Evolutionary conservation across 2,888 invertebrate species (phyloP), one percentile per base, ranked within the genome.

Genomic region (Limenitis camilla): DNA sequence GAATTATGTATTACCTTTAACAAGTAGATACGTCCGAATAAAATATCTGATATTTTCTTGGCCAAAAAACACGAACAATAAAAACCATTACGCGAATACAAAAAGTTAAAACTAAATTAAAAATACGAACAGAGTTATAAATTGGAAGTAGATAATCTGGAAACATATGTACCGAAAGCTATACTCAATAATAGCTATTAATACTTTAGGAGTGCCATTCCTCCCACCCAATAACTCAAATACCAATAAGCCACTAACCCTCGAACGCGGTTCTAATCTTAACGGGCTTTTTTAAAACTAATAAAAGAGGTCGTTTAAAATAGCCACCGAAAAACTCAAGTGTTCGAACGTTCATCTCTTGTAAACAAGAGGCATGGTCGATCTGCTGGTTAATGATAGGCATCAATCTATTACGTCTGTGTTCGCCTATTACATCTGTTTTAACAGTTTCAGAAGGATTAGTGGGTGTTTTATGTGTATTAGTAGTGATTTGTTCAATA

Each of bases 201-300:
- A 64, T 58, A 61, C 56, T 47, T 51, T 49, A 29, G 53, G 56
- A 76, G 71, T 71, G 71, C 74, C 72, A 76, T 78, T 76, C 76
- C 76, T 77, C 74, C 75, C 68, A 74, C 76, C 74, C 74, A 78
- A 83, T 82, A 83, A 77, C 78, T 81, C 76, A 80, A 74, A 74
- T 69, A 71, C 76, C 78, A 83, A 81, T 81, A 81, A 81, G 76
- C 76, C 72, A 73, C 71, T 69, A 72, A 71, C 74, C 76, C 76
- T 71, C 76, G 70, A 72, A 78, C 71, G 72, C 73, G 62, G 63
- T 61, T 69, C 74, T 85, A 84, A 86, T 87, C 86, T 87, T 81
- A 87, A 85, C 84, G 81, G 81, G 81, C 85, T 76, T 82, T 81
- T 86, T 84, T 82, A 81, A 81, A 85, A 81, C 83, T 82, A 84